Evolutionary conservation across 2,113 vertebrate species (phyloP), one percentile per base, ranked within the genome.

Genomic region (Solea solea): DNA sequence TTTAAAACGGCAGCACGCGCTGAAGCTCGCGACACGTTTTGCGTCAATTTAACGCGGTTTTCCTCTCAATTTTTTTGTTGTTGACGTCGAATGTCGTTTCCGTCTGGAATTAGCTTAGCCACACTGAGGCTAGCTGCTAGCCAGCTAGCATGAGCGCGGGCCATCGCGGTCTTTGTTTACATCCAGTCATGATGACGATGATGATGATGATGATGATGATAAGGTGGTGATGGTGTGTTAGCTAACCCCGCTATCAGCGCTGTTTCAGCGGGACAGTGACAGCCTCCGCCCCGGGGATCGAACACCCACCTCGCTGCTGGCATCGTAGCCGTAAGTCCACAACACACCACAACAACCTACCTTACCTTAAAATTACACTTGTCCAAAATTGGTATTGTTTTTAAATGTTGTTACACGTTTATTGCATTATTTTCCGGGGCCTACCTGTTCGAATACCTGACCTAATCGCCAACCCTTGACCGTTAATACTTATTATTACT

Each of bases 111-210:
- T 13, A 21, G 55, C 55, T 48, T 14, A 49, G 77, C 74, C 77
- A 56, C 7, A 70, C 64, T 34, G 42, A 55, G 64, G 70, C 50
- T 55, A 69, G 69, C 84, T 42, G 69, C 84, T 42, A 45, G 5
- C 46, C 53, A 44, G 86, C 78, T 80, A 88, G 62, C 82, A 85
- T 82, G 84, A 85, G 50, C 44, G 34, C 34, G 68, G 42, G 63
- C 74, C 67, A 57, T 56, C 44, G 66, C 67, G 15, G 71, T 84
- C 85, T 74, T 78, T 90, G 89, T 88, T 89, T 85, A 86, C 88
- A 80, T 81, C 74, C 84, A 64, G 81, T 55, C 64, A 53, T 10
- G 77, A 56, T 55, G 69, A 64, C 14, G 79, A 67, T 44, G 88
- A 34, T 34, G 34, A 34, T 34, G 34, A 2, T 34, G 2, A 2